Conservation (phyloP, 2,797 vertebrate genomes). For the Miichthys miiuy region DNA sequence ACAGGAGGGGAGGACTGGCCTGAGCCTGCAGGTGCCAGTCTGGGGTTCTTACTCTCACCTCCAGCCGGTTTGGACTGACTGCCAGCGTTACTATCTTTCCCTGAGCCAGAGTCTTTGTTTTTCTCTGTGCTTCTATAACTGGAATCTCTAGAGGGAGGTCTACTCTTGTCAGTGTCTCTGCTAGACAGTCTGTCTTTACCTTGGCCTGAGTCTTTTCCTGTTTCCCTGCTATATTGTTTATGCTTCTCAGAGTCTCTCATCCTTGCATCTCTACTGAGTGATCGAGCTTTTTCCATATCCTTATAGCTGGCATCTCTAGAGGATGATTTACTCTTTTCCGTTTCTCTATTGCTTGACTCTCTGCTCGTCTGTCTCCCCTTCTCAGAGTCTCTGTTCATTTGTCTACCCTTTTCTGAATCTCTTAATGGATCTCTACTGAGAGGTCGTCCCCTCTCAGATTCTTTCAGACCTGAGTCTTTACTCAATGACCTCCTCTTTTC, state of each 20-base stretch:
- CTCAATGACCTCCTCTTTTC: constrained; percentile 69
- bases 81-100: constrained; percentile 70
- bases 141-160: constrained; percentile 76
- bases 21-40: constrained; percentile 71
- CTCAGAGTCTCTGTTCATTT: constrained; percentile 72
- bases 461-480: constrained; percentile 75
- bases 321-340: constrained; percentile 74
- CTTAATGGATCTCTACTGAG: constrained; percentile 67
- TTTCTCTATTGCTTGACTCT: constrained; percentile 72
- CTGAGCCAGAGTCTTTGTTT: constrained; percentile 78
- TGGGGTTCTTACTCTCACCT: constrained; percentile 75
- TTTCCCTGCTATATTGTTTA: constrained; percentile 73
- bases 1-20: constrained; percentile 84
- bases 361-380: constrained; percentile 70
- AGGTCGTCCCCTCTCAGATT: constrained; percentile 68
- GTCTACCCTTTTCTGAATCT: constrained; percentile 77
- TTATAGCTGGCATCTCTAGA: constrained; percentile 71
- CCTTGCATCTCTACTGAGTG: constrained; percentile 65
- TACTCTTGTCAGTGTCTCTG: constrained; percentile 75
- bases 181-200: constrained; percentile 76
- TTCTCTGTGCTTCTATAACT: constrained; percentile 78
- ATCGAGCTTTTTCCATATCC: constrained; percentile 70
- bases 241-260: constrained; percentile 74
- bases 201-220: constrained; percentile 73
- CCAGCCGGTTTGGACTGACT: constrained; percentile 77